Base-by-base conservation (phyloP, 2,113 vertebrate species). In the Pycnonotus jocosus region DNA sequence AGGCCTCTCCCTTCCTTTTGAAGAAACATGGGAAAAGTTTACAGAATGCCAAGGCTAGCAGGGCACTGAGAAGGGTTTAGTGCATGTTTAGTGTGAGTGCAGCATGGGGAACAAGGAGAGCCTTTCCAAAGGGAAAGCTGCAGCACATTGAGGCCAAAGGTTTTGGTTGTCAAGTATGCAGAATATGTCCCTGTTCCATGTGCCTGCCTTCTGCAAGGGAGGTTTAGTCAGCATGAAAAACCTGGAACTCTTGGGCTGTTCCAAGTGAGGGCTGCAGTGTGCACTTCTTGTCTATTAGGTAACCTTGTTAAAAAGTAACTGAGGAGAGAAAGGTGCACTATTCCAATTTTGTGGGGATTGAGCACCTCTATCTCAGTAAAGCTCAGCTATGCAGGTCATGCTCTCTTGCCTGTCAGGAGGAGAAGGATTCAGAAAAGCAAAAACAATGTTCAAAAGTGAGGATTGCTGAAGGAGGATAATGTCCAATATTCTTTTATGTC, bases 101-200 rank as follows among this genome's bases (percentile, higher is more conserved):
- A 54, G n/a, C 0, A 0, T 11, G 61, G 37, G 30, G n/a, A 79
- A 5, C 31, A 31, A 69, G 72, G 57, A 51, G 12, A 33, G 31
- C 58, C 11, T 12, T 60, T 88, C 56, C 1, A 0, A 44, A 53
- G 10, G 44, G 57, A 60, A 60, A 76, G 37, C 30, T 71, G 53
- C 2, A 0, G 37, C 25, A 20, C 1, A 0, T 1, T 33, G 42
- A 79, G 53, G 28, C 37, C 22, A 76, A 69, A 85, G 37, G 40
- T 31, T 23, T 38, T 10, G 30, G 25, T 37, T 14, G 2, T 19
- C 25, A 71, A 2, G 27, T 38, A 56, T 42, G 12, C 44, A 62
- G 38, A 62, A 5, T 19, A 9, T 4, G 20, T 64, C 47, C 12
- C 23, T 65, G 18, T 73, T 81, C 11, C 61, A 42, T 0, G 0